These are phyloP conservation scores for Pipistrellus kuhlii DNA, from an alignment of 2,797 vertebrate species.

Conservation along the genomic window DNA sequence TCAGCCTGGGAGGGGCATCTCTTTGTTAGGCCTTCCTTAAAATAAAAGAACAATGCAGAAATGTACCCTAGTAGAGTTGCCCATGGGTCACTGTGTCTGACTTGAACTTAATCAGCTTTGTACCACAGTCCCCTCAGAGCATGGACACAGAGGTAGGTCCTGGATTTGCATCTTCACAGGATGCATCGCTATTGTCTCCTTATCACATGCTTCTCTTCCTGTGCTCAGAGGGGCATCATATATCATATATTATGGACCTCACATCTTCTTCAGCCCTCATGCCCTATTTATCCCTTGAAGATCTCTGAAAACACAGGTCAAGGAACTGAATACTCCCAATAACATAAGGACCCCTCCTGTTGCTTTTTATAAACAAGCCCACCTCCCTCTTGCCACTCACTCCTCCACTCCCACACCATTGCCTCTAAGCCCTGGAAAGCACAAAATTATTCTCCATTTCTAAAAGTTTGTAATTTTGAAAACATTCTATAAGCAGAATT, in stretches of 20 bases:
- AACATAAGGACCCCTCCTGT: no score
- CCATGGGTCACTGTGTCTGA: background rate
- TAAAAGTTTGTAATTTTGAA: background rate
- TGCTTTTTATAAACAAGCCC: background rate
- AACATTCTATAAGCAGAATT: background rate
- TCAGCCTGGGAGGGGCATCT: background rate
- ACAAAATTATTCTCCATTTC: background rate
- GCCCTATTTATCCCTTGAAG: no score
- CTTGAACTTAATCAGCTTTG: background rate
- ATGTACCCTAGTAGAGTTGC: fast-evolving
- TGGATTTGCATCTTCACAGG: background rate
- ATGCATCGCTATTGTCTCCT: fast-evolving
- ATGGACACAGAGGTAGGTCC: fast-evolving
- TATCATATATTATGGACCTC: background rate
- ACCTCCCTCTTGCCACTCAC: no score
- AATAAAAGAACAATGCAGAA: background rate
- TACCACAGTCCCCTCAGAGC: background rate
- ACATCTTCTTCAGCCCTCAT: background rate
- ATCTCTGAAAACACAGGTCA: background rate
- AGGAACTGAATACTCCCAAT: no score
- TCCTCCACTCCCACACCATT: fast-evolving
- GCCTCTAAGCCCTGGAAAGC: background rate
- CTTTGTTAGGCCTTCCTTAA: background rate
- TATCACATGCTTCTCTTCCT: fast-evolving
- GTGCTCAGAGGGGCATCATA: fast-evolving